Base-by-base conservation (phyloP, 2,113 vertebrate genomes). In the Butorides virescens region DNA sequence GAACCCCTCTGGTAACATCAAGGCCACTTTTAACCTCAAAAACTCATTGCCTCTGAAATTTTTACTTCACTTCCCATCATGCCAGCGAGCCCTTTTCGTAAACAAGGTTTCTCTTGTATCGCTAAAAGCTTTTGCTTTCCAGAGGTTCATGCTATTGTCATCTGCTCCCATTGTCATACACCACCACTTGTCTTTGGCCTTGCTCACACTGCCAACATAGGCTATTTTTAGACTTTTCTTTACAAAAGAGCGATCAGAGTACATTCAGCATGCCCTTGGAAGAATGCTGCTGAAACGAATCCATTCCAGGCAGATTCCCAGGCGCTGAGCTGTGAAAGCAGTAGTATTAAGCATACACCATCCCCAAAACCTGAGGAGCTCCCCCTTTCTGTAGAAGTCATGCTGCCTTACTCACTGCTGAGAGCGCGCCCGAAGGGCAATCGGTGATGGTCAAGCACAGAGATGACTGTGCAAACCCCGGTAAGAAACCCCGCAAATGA, bases 401-500 rank as follows among this genome's bases (percentile, higher is more conserved):
- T 5, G 9, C 65, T 74, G 42, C 39, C 18, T 56, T 16, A 1
- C 30, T 23, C 4, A 5, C 53, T 53, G 58, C 62, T 39, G 21
- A 56, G 52, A 32, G 14, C 52, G 21, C 2, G 12, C 44, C 15
- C 22, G 65, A 53, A 88, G 46, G 67, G 39, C 23, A 62, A 34
- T 21, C 0, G 0, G 34, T 11, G 10, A 26, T 15, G 29, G 47
- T 22, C 10, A 18, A 25, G 30, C 49, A 67, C 2, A 42, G 32
- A 72, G 16, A 10, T 16, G 36, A 63, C 3, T 4, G 11, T 0
- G 0, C 11, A 67, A 78, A 58, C 11, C 34, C 34, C 73, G 7
- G 42, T 0, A 72, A 39, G 27, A 76, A 37, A 47, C 3, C 1
- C 15, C 7, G 2, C 0, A 3, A 66, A 80, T 9, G 32, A 90